Conservation (phyloP, 2,888 invertebrate species). For the Masnerella sp. region DNA sequence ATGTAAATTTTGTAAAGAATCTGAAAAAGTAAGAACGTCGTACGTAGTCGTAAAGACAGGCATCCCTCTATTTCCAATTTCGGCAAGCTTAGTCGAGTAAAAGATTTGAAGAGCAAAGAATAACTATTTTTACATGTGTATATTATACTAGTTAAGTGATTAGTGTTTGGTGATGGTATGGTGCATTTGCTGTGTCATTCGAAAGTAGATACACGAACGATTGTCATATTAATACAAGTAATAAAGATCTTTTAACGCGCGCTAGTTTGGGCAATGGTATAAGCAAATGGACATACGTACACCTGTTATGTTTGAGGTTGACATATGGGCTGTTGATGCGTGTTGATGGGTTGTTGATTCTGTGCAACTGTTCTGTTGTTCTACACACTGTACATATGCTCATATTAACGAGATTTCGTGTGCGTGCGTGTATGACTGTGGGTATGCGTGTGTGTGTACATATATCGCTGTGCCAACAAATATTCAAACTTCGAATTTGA, state of each 20-base stretch:
- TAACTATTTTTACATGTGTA: conserved; percentile 66
- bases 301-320: conserved; percentile 69
- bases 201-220: conserved; percentile 65
- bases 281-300: conserved; percentile 73
- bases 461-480: neutral
- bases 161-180: conserved; percentile 77
- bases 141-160: conserved; percentile 69
- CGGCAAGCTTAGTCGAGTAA: conserved; percentile 76
- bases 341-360: conserved; percentile 65
- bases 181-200: conserved; percentile 77
- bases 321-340: conserved; percentile 69
- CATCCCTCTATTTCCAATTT: conserved; percentile 77
- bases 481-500: conserved; percentile 1
- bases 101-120: conserved; percentile 66
- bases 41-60: conserved; percentile 75
- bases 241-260: conserved; percentile 33
- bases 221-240: conserved; percentile 35
- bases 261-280: conserved; percentile 69
- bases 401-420: conserved; percentile 55
- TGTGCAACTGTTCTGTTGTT: conserved; percentile 64
- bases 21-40: conserved; percentile 68
- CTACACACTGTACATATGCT: conserved; percentile 63
- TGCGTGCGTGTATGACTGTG: conserved; percentile 16
- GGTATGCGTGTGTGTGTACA: neutral
- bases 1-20: conserved; percentile 76